Evolutionary conservation across 2,888 invertebrate species (phyloP).

Genomic region (Drosophila paucipuncta): DNA sequence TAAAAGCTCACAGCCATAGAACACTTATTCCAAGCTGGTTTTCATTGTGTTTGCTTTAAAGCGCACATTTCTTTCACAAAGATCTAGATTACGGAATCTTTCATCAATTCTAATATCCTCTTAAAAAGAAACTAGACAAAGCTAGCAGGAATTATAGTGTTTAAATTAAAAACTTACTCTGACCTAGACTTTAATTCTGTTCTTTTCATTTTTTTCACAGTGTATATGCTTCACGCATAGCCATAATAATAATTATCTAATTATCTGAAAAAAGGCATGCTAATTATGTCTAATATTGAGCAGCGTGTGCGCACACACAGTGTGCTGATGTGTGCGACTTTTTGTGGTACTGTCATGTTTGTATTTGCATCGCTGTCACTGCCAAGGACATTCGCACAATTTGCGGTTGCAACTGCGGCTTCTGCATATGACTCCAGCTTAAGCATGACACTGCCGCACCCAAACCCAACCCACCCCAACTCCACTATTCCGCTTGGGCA

Average conservation of each 20-base stretch:
- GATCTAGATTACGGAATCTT: neutral
- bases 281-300: conserved; percentile 65
- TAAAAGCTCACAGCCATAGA: neutral
- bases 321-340: conserved; percentile 1
- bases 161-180: neutral
- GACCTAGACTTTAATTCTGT: neutral
- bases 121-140: neutral
- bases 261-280: conserved; percentile 25
- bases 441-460: neutral
- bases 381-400: conserved; percentile 69
- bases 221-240: neutral
- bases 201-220: neutral
- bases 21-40: neutral
- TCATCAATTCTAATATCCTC: neutral
- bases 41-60: neutral
- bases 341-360: conserved; percentile 11
- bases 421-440: conserved; percentile 58
- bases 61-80: neutral
- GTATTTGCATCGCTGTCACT: conserved; percentile 54
- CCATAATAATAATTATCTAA: conserved; percentile 19
- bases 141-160: neutral
- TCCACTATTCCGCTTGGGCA: neutral
- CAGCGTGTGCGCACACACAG: conserved; percentile 6
- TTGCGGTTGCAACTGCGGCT: conserved; percentile 47
- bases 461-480: accelerated